Base-by-base conservation (phyloP, 2,888 invertebrate species). In the Platypus cylindrus region DNA sequence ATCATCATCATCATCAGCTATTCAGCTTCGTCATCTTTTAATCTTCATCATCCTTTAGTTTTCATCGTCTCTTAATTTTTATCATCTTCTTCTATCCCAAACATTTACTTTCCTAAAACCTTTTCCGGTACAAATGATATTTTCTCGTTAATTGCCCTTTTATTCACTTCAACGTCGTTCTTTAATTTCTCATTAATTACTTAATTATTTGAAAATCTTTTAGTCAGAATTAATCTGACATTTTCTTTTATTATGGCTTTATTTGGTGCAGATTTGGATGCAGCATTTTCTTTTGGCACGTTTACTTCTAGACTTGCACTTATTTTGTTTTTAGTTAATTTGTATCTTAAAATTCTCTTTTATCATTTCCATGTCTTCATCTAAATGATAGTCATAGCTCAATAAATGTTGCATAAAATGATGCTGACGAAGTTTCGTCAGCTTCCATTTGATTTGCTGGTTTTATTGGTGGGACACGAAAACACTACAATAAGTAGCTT, bases 391-490 rank as follows among this genome's bases (percentile, higher is more conserved):
- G 9, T 16, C 36, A 17, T 36, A 41, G 18, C 36, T 24, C 5
- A 36, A 11, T 3, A 41, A 18, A 11, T 41, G 36, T 1, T 30
- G 18, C 16, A 38, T 36, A 16, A 41, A 36, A 13, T 30, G n/a
- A 16, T 41, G 18, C 12, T 41, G 41, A 2, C 35, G 23, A 3
- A 30, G 3, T 9, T 23, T 17, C 25, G n/a, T 38, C 41, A n/a
- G 36, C 41, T 27, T 41, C 38, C 3, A 38, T 25, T 25, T 38
- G 36, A 33, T 41, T 38, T 7, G 28, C 23, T 3, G 33, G 23
- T 26, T 38, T 41, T 3, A n/a, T 26, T 15, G 15, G 11, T n/a
- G 36, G 38, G 30, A 20, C 5, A 32, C 30, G 27, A 41, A 41
- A 15, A 38, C 17, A 25, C 17, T 28, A 3, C 24, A n/a, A 12